Base-by-base conservation (phyloP, 2,888 invertebrate species). In the Cephalotes varians region DNA sequence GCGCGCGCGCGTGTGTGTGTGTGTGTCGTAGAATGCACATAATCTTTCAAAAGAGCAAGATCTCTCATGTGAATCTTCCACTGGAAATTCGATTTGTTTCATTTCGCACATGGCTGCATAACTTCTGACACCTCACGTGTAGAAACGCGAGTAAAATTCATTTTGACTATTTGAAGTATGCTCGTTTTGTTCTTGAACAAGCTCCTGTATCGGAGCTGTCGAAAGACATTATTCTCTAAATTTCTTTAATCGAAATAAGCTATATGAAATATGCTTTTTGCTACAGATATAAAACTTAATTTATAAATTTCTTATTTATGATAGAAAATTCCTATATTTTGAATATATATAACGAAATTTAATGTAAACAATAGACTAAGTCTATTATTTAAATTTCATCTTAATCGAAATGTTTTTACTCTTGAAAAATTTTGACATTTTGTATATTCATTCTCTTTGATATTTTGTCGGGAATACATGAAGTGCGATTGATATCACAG, bases 51-150 rank as follows among this genome's bases (percentile, higher is more conserved):
- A 49, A 62, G 21, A 44, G 34, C 10, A 49, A 49, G 34, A 9
- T 18, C 31, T 74, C 34, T 40, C 12, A 37, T 37, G 25, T 28
- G 34, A 56, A 25, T 9, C 28, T 37, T 74, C 25, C 49, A 15
- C 9, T n/a, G 25, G 15, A 74, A 64, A 64, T 64, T 51, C n/a
- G 51, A 40, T 64, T 64, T 64, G 37, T 37, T 64, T 12, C 28
- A 37, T 64, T 76, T 64, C n/a, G 18, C 49, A 74, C 73, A 49
- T 74, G 37, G 64, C 25, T 51, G 49, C 25, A 49, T 64, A 76
- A 64, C 28, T 64, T 76, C 37, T 49, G 15, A 28, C 51, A 21
- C n/a, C 37, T 9, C 64, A 37, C 51, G 49, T 51, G 64, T 51
- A 25, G n/a, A 25, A 62, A 37, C 5, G 51, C 9, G 18, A 18